Evolutionary conservation across 2,113 vertebrate genomes (phyloP), one percentile per base, ranked within the genome.

Genomic region (Scomber scombrus): DNA sequence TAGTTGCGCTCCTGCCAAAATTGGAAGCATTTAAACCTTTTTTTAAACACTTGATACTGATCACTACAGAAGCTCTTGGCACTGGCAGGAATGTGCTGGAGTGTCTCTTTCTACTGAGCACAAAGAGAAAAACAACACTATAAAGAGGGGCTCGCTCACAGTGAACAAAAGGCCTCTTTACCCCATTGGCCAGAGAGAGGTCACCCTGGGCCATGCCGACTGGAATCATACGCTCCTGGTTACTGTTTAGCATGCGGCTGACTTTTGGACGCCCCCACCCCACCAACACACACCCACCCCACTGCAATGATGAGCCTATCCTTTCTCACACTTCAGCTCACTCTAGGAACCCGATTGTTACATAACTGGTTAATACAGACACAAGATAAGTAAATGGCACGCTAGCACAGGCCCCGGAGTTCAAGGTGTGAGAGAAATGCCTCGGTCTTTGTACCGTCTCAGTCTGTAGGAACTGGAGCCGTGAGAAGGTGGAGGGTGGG

Each of bases 351-450:
- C 23, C 1, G 43, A 50, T 23, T 51, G 70, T 93, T 90, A 46
- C 34, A 49, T 86, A 90, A 90, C 60, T 76, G 54, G 31, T 78
- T 66, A 78, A 78, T 26, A 49, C 7, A 75, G 34, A 73, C 69
- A 74, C 58, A 23, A 29, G 76, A 75, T 67, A 47, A 88, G 78
- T 67, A n/a, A 78, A 65, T 16, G 31, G 61, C 8, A 55, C 13
- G 57, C 56, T 70, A 65, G 47, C 19, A 55, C 43, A 45, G 46
- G 45, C 51, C 60, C 40, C n/a, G 21, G 50, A 75, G 75, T 74
- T 34, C 66, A 82, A 64, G 21, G 61, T 75, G 31, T 9, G 68
- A 72, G 31, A 64, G 23, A 54, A 55, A 70, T 13, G 1, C 14
- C 26, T 40, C 34, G 9, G 8, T 55, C 23, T 75, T 61, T 57